Evolutionary conservation across 2,888 invertebrate species (phyloP).

Genomic region (Spisula subtruncata): DNA sequence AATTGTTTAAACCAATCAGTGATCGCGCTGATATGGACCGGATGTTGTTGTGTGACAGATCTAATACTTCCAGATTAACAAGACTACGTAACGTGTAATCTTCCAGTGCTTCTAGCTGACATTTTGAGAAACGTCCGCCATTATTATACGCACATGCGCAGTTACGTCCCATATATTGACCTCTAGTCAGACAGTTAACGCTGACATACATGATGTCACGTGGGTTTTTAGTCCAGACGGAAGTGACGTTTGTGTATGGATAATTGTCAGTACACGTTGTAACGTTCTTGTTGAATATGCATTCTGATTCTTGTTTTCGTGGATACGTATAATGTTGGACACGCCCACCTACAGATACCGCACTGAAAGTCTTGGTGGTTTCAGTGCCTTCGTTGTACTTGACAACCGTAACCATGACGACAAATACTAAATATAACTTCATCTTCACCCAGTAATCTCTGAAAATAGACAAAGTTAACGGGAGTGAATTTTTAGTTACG

Average conservation of each 20-base stretch:
- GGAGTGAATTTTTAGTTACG: too few relatives aligned
- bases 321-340: conserved; percentile 29
- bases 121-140: not conserved
- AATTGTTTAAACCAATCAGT: conserved; percentile 45
- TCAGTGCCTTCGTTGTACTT: not conserved
- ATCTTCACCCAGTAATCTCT: not conserved
- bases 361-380: conserved; percentile 36
- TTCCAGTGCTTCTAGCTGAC: conserved; percentile 45
- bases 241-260: conserved; percentile 46
- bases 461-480: not conserved
- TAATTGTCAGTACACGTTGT: conserved; percentile 53
- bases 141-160: conserved; percentile 3
- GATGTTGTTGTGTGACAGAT: conserved; percentile 61
- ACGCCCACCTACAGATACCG: conserved; percentile 43
- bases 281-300: conserved; percentile 39
- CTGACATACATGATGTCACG: conserved; percentile 51
- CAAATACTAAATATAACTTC: not conserved
- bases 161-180: not conserved
- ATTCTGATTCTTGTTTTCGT: conserved; percentile 46
- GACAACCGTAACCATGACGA: not conserved
- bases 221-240: conserved; percentile 54
- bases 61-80: conserved; percentile 55
- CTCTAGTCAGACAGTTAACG: conserved; percentile 53
- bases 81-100: conserved; percentile 29
- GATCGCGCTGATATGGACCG: conserved; percentile 26